Percentiles rank a stretch among this genome's conserved stretches.
Conservation (phyloP, 2,888 invertebrate species). For the Spicauda simplicius region DNA sequence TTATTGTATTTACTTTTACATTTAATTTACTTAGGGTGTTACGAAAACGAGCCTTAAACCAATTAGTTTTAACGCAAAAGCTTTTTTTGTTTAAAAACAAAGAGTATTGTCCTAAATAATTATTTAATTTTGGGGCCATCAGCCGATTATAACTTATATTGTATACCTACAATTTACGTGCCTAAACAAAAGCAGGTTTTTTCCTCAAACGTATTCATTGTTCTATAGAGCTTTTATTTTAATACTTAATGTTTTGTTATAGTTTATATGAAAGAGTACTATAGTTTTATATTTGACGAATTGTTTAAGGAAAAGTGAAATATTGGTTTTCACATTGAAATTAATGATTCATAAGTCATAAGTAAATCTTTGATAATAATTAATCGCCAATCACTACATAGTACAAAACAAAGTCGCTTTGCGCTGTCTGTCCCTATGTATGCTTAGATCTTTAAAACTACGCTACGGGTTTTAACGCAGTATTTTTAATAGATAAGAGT, state of each 20-base stretch:
- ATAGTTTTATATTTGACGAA: neutral
- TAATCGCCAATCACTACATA: neutral
- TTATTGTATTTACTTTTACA: neutral
- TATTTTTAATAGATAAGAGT: too few relatives aligned
- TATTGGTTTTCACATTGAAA: too few relatives aligned
- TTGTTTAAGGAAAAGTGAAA: too few relatives aligned
- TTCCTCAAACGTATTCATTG: neutral
- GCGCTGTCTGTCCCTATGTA: too few relatives aligned
- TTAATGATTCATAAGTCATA: neutral
- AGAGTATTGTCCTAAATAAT: neutral
- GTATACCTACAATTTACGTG: too few relatives aligned
- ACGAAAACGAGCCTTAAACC: neutral
- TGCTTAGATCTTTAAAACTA: too few relatives aligned
- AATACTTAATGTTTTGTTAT: neutral
- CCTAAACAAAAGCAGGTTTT: too few relatives aligned
- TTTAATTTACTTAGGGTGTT: neutral
- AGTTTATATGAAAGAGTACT: neutral
- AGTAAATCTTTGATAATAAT: neutral
- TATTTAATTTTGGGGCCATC: neutral
- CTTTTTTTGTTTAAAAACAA: neutral
- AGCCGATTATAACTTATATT: too few relatives aligned
- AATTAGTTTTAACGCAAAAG: neutral
- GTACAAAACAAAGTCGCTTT: too few relatives aligned
- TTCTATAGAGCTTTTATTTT: neutral
- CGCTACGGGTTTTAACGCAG: too few relatives aligned